Evolutionary conservation across 2,888 invertebrate genomes (phyloP).

Genomic region (Drosophila peninsularis): DNA sequence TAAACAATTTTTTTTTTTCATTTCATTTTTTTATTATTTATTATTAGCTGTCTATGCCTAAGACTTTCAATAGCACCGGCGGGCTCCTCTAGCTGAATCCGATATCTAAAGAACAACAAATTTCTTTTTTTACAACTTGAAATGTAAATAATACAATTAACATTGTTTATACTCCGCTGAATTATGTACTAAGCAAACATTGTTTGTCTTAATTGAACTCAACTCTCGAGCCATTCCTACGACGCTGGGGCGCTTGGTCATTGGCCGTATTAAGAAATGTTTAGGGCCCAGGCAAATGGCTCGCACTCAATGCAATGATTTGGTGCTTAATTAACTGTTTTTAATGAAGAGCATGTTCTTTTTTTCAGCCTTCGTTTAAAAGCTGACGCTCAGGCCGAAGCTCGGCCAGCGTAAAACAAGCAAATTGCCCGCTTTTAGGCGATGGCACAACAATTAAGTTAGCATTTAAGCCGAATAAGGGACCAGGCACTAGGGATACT

Average conservation of each 20-base stretch:
- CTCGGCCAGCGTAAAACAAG: slow-evolving; percentile 53
- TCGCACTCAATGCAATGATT: slow-evolving; percentile 65
- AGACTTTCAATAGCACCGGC: too few species aligned
- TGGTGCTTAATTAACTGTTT: slow-evolving; percentile 72
- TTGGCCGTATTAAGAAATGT: slow-evolving; percentile 5
- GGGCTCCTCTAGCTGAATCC: background rate
- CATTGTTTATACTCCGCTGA: background rate
- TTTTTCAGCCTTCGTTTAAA: slow-evolving; percentile 33
- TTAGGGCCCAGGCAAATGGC: slow-evolving; percentile 25
- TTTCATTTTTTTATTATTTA: too few species aligned
- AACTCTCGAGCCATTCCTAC: background rate
- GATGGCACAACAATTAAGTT: slow-evolving; percentile 74
- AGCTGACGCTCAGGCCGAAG: slow-evolving; percentile 42
- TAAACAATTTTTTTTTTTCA: too few species aligned
- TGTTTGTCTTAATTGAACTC: slow-evolving; percentile 22
- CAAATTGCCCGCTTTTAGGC: slow-evolving; percentile 68
- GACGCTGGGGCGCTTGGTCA: background rate
- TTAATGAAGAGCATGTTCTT: slow-evolving; percentile 61
- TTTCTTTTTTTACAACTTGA: background rate
- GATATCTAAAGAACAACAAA: too few species aligned
- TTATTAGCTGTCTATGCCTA: too few species aligned
- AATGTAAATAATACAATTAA: background rate
- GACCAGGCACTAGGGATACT: slow-evolving; percentile 28
- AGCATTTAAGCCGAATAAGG: slow-evolving; percentile 67
- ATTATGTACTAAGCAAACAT: slow-evolving; percentile 1